These are phyloP conservation scores for Mizuhopecten yessoensis DNA, from an alignment of 1,140 invertebrate species.

Conservation along the genomic window DNA sequence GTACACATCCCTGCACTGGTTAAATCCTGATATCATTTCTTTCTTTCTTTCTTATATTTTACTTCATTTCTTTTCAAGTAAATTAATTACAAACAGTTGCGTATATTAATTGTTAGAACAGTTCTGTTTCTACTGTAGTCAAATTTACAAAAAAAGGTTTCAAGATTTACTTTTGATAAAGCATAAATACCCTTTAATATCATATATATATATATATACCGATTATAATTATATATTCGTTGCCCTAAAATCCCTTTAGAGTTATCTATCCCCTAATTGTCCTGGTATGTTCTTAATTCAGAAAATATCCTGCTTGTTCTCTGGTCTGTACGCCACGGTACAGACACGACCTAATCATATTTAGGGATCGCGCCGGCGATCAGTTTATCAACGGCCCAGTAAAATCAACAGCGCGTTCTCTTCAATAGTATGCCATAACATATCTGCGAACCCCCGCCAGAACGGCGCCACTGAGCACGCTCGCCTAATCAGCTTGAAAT, in stretches of 20 bases:
- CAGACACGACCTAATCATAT: constrained; percentile 24
- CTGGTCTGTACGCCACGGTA: neutral
- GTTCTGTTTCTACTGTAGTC: too few relatives aligned
- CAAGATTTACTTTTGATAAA: neutral
- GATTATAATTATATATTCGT: neutral
- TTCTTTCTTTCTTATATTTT: too few relatives aligned
- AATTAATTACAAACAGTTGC: too few relatives aligned
- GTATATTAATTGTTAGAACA: too few relatives aligned
- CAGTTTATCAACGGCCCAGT: neutral
- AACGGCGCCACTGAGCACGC: constrained; percentile 20
- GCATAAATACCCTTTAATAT: neutral
- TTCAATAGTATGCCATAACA: constrained; percentile 28
- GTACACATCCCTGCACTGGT: too few relatives aligned
- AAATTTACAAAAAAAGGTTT: neutral
- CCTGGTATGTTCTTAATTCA: neutral
- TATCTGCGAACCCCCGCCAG: neutral
- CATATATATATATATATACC: neutral
- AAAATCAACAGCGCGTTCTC: neutral
- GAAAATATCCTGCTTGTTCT: neutral
- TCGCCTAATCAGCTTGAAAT: constrained; percentile 38
- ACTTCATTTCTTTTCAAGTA: too few relatives aligned
- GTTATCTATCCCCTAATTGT: neutral
- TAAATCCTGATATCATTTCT: too few relatives aligned
- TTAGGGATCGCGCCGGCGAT: neutral
- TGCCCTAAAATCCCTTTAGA: neutral